These are phyloP conservation scores for Hormaphis cornu DNA, from an alignment of 1,140 invertebrate species.

Conservation along the genomic window DNA sequence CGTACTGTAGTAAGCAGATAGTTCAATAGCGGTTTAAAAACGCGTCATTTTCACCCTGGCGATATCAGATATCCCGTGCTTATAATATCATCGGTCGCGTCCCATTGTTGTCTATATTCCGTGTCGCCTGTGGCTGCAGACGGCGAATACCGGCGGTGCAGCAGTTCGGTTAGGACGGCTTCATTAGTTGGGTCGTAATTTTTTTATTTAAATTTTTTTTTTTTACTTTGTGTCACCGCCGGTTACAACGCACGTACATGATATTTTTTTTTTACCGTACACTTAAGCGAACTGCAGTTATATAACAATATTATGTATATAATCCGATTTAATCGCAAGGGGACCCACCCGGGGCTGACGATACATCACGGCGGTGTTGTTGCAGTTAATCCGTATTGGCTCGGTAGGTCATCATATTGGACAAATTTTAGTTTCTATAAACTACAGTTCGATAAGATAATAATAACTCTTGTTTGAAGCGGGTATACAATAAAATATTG, in stretches of 20 bases:
- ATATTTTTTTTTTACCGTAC: too few species aligned
- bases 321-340: constrained; percentile 1
- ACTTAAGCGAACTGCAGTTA: too few species aligned
- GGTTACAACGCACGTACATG: background rate
- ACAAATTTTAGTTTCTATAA: too few species aligned
- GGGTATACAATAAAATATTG: too few species aligned
- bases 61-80: too few species aligned
- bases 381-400: background rate
- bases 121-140: background rate
- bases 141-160: background rate
- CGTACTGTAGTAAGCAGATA: too few species aligned
- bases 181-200: background rate
- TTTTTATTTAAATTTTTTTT: background rate
- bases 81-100: background rate
- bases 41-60: too few species aligned
- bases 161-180: background rate
- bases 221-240: background rate
- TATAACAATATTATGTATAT: background rate
- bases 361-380: background rate
- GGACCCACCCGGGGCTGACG: background rate
- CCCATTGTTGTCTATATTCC: background rate
- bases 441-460: too few species aligned
- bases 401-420: background rate
- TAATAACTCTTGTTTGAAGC: too few species aligned
- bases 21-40: too few species aligned